These are phyloP conservation scores for Yponomeuta malinellus DNA, from an alignment of 2,888 invertebrate genomes.

Conservation along the genomic window DNA sequence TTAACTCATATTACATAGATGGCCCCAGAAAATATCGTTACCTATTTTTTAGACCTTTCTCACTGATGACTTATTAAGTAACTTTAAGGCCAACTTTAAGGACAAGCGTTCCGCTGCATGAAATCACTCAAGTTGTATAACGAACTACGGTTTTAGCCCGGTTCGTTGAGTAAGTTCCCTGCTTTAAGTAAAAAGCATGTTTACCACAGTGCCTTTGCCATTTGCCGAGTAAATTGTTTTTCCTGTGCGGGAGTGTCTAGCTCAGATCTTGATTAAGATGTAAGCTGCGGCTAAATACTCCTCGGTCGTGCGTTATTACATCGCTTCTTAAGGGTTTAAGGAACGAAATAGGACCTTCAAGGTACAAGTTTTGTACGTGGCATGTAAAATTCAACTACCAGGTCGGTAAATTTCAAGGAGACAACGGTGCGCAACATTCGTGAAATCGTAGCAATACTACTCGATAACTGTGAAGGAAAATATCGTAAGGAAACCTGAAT, in stretches of 20 bases:
- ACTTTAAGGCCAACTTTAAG: too few species aligned
- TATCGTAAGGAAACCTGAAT: too few species aligned
- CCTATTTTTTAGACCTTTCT: too few species aligned
- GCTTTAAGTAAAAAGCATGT: slow-evolving; percentile 38
- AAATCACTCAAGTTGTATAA: too few species aligned
- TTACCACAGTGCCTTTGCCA: slow-evolving; percentile 47
- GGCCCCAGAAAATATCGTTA: too few species aligned
- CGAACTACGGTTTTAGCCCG: neutral
- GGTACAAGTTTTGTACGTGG: neutral
- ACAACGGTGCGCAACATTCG: too few species aligned
- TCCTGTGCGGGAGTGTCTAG: slow-evolving; percentile 38
- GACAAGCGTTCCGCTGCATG: too few species aligned
- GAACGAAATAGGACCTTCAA: neutral
- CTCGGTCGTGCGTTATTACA: slow-evolving; percentile 29
- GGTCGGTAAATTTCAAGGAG: too few species aligned
- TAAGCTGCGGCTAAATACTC: slow-evolving; percentile 42
- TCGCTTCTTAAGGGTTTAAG: slow-evolving; percentile 32
- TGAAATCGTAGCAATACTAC: too few species aligned
- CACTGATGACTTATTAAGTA: too few species aligned
- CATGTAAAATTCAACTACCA: neutral
- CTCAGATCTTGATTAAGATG: slow-evolving; percentile 52
- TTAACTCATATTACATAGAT: too few species aligned
- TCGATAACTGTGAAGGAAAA: too few species aligned
- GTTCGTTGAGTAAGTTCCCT: slow-evolving; percentile 15
- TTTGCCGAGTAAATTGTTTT: slow-evolving; percentile 59